A percentile compares a stretch with the other conserved stretches of the same genome.
phyloP scores from a whole-genome alignment of 2,888 invertebrate genomes.

The Cheilosia vulpina region DNA sequence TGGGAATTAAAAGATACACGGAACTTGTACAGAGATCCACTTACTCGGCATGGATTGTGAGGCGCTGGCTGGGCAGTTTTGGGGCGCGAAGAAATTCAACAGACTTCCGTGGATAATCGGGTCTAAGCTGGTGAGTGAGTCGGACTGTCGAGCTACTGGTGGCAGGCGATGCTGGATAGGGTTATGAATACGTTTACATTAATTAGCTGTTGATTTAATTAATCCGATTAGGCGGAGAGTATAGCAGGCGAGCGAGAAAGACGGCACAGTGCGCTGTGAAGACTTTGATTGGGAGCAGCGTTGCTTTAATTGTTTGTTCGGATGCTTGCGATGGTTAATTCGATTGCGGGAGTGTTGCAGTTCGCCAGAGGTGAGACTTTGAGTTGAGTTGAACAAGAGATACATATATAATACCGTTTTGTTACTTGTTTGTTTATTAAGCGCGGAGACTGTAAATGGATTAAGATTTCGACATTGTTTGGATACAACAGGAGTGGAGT shows the following conservation, averaged over 20 bases:
- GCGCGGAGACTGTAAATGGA: not conserved
- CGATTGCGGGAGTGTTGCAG: not conserved
- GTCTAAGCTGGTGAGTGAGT: slow-evolving; percentile 40
- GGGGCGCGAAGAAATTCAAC: slow-evolving; percentile 58
- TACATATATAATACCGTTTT: not conserved
- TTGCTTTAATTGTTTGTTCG: slow-evolving; percentile 56
- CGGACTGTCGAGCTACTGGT: not conserved
- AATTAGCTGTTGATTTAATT: slow-evolving; percentile 83
- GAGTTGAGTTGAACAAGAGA: slow-evolving; percentile 5
- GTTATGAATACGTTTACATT: slow-evolving; percentile 78
- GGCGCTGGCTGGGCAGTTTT: slow-evolving; percentile 66
- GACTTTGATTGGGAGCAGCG: slow-evolving; percentile 53
- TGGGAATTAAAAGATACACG: slow-evolving; percentile 62
- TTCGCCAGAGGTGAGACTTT: slow-evolving; percentile 30
- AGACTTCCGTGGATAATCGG: slow-evolving; percentile 68
- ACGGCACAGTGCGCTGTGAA: slow-evolving; percentile 24
- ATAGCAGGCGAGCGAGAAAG: not conserved
- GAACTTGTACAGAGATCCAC: slow-evolving; percentile 17
- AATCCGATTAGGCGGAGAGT: slow-evolving; percentile 76
- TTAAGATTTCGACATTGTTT: not conserved
- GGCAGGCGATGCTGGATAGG: slow-evolving; percentile 25
- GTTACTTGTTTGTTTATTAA: not conserved
- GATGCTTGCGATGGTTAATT: slow-evolving; percentile 21
- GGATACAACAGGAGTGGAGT: no score
- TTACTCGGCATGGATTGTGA: slow-evolving; percentile 49